Conservation (phyloP, 2,888 invertebrate genomes). For the Epinotia nisella region DNA sequence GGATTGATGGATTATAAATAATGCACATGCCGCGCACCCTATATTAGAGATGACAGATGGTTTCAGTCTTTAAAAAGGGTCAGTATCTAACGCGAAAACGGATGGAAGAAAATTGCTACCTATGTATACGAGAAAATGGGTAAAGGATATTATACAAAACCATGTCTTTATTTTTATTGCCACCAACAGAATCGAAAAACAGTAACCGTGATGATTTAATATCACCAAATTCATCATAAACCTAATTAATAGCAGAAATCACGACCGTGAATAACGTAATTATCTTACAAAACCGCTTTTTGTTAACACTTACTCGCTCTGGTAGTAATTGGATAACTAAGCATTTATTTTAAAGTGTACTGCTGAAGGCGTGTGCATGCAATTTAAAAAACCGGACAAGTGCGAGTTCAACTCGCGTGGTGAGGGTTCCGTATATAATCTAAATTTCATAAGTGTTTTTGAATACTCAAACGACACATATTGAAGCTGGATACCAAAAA, state of each 20-base stretch:
- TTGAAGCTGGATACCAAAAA: no score
- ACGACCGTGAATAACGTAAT: conserved; percentile 33
- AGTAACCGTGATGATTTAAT: background rate
- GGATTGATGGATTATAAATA: conserved; percentile 33
- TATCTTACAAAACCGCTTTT: conserved; percentile 38
- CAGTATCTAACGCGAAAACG: conserved; percentile 6
- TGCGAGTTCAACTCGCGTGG: no score
- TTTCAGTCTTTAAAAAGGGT: conserved; percentile 15
- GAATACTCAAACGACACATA: no score
- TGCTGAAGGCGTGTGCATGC: background rate
- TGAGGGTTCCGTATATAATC: no score
- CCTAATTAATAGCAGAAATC: conserved; percentile 32
- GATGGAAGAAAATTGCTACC: conserved; percentile 10
- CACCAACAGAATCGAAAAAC: background rate
- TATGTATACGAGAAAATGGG: background rate
- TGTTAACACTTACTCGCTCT: conserved; percentile 30
- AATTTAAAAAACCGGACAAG: no score
- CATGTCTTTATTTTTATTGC: background rate
- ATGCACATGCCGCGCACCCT: conserved; percentile 17
- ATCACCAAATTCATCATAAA: background rate
- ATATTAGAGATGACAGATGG: conserved; percentile 25
- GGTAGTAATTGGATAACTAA: conserved; percentile 13
- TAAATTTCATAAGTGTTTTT: no score
- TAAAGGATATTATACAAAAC: background rate
- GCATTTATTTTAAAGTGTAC: conserved; percentile 11